Evolutionary conservation across 1,140 invertebrate genomes (phyloP).

Genomic region (Papilio polyxenes): DNA sequence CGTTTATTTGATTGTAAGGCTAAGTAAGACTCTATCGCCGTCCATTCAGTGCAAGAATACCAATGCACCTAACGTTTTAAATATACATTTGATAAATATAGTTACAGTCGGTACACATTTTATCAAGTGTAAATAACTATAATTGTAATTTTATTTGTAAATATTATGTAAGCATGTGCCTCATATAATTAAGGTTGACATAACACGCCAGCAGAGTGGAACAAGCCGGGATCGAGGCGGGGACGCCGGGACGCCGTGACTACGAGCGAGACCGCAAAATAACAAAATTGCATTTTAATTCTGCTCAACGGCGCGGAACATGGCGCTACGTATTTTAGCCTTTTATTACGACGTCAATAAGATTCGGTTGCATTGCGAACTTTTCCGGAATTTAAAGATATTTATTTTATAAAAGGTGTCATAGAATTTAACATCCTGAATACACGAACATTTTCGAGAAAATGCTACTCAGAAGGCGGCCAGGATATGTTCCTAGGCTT

Average conservation of each 20-base stretch:
- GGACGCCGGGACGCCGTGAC: background rate
- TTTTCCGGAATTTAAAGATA: background rate
- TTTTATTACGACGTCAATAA: conserved; percentile 14
- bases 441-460: background rate
- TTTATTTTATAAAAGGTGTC: background rate
- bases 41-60: too few species aligned
- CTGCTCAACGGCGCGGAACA: background rate
- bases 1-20: too few species aligned
- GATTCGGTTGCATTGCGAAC: background rate
- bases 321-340: conserved; percentile 16
- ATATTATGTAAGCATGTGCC: background rate
- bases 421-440: background rate
- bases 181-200: background rate
- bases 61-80: too few species aligned
- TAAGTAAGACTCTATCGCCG: too few species aligned
- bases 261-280: background rate
- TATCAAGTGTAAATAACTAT: too few species aligned
- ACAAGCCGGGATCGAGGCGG: background rate
- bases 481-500: too few species aligned
- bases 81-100: too few species aligned
- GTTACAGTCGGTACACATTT: too few species aligned
- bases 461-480: background rate
- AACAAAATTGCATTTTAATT: conserved; percentile 25
- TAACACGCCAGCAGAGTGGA: conserved; percentile 6
- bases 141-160: background rate